Evolutionary conservation across 2,888 invertebrate species (phyloP).

Genomic region (Lydus trimaculatus): DNA sequence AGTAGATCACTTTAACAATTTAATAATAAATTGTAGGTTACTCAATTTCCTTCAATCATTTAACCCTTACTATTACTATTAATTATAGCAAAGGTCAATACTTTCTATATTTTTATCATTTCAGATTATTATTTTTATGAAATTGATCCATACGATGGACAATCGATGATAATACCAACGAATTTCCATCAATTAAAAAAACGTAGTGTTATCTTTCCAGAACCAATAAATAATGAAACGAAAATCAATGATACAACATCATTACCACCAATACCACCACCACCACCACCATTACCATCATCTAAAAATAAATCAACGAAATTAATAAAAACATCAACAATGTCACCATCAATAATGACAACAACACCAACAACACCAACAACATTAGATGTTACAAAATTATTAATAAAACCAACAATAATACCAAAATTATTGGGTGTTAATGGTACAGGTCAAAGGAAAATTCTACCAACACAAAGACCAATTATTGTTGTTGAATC

Average conservation of each 20-base stretch:
- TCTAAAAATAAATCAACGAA: constrained; percentile 9
- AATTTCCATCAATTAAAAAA: neutral
- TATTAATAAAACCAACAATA: constrained; percentile 11
- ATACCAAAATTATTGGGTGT: constrained; percentile 57
- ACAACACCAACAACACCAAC: constrained; percentile 14
- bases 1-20: neutral
- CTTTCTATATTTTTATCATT: neutral
- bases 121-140: constrained; percentile 4
- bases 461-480: constrained; percentile 36
- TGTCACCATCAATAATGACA: constrained; percentile 5
- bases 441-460: constrained; percentile 62
- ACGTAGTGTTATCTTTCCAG: neutral
- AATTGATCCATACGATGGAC: neutral
- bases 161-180: neutral
- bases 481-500: constrained; percentile 17
- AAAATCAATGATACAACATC: neutral
- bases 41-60: constrained; percentile 2
- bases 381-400: neutral
- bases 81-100: neutral
- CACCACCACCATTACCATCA: neutral
- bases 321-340: constrained; percentile 20
- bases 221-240: neutral
- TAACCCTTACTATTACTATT: neutral
- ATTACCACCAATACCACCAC: neutral
- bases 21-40: neutral